These are phyloP conservation scores for Himalopsyche japonica DNA, from an alignment of 2,888 invertebrate genomes.

Conservation along the genomic window DNA sequence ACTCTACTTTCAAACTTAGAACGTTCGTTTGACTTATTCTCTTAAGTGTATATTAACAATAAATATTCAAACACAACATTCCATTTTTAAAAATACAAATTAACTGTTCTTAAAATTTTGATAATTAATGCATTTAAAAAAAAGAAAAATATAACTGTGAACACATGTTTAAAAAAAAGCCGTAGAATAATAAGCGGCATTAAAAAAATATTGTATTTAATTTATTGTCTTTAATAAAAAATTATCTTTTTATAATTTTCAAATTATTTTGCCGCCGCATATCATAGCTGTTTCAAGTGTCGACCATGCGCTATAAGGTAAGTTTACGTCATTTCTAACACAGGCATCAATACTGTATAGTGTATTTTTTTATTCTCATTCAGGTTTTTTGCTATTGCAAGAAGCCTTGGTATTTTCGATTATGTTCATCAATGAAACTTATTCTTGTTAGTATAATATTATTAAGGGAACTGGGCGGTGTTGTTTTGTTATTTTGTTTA, in stretches of 20 bases:
- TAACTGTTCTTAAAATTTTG: not conserved
- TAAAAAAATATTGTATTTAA: not conserved
- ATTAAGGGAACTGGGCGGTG: not conserved
- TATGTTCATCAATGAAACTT: not conserved
- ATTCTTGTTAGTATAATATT: not conserved
- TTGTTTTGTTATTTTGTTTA: not conserved
- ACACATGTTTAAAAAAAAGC: too few species aligned
- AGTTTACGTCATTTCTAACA: not conserved
- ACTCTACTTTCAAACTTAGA: not conserved
- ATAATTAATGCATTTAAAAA: too few species aligned
- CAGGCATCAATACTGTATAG: not conserved
- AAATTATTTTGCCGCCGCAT: not conserved
- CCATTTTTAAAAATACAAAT: not conserved
- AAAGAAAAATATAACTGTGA: too few species aligned
- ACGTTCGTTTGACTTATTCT: not conserved
- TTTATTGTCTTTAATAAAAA: not conserved
- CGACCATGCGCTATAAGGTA: not conserved
- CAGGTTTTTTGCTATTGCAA: not conserved
- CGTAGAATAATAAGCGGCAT: too few species aligned
- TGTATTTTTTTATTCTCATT: not conserved
- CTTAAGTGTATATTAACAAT: not conserved
- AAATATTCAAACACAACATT: not conserved
- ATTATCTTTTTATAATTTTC: not conserved
- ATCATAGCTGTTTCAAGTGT: not conserved
- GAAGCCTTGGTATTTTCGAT: not conserved